Conservation (phyloP, 2,797 vertebrate genomes). For the Monodelphis domestica region DNA sequence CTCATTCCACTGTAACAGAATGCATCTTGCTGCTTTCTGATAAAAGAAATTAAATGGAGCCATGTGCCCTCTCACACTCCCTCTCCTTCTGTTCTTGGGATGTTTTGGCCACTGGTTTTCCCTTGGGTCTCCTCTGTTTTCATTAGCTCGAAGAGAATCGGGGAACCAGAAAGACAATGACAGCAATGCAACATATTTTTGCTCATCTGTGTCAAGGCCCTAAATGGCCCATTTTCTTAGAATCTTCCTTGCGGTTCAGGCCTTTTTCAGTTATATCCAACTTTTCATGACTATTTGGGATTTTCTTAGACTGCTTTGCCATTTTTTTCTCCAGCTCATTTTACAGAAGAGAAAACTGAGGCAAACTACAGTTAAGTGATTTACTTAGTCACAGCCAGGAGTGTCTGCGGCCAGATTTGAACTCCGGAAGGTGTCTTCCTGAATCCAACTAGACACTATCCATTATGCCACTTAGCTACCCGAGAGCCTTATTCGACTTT, state of each 20-base stretch:
- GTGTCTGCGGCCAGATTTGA: background rate
- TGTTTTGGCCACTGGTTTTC: background rate
- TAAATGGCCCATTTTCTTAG: background rate
- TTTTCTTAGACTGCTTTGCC: background rate
- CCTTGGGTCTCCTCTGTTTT: background rate
- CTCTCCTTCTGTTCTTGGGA: background rate
- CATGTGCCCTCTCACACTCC: background rate
- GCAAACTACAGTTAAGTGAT: background rate
- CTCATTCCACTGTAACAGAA: background rate
- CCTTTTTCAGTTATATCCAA: background rate
- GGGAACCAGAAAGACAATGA: background rate
- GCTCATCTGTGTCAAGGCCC: background rate
- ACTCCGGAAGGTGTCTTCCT: background rate
- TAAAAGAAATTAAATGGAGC: background rate
- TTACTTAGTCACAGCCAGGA: background rate
- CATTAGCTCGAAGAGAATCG: background rate
- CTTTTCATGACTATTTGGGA: background rate
- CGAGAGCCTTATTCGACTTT: too few species aligned
- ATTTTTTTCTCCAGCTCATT: background rate
- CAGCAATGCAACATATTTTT: background rate
- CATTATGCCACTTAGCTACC: too few species aligned
- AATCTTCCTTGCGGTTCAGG: background rate
- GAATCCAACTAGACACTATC: background rate
- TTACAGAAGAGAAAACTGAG: background rate
- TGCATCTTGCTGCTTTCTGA: background rate